These are phyloP conservation scores for Lerista edwardsae DNA, from an alignment of 2,797 vertebrate species.

Conservation along the genomic window DNA sequence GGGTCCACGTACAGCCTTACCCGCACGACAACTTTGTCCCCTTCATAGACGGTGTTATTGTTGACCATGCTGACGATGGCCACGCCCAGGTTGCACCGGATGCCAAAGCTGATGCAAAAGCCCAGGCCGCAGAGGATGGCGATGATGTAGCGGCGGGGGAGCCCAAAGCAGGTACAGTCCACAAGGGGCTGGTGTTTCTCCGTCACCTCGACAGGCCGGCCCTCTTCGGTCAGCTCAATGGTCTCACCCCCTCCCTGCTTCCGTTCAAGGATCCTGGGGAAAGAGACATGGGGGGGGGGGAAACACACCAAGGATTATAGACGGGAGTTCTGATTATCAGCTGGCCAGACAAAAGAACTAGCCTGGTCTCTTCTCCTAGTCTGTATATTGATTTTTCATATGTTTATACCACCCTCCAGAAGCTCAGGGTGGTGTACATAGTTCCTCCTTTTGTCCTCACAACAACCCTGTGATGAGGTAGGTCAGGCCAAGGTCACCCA, in stretches of 20 bases:
- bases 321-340: neutral
- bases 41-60: conserved; percentile 87
- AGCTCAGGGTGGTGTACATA: too few species aligned
- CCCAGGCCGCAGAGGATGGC: conserved; percentile 92
- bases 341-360: neutral
- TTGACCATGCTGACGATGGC: conserved; percentile 97
- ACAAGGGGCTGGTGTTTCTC: conserved; percentile 85
- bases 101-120: conserved; percentile 97
- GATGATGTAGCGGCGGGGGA: conserved; percentile 92
- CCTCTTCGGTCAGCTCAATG: conserved; percentile 88
- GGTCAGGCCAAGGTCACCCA: too few species aligned
- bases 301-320: conserved; percentile 9
- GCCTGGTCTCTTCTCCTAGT: too few species aligned
- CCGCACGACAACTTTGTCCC: conserved; percentile 87
- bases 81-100: conserved; percentile 93
- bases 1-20: conserved; percentile 67
- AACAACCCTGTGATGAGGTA: too few species aligned
- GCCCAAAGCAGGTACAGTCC: conserved; percentile 93
- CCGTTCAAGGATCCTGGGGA: conserved; percentile 86
- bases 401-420: too few species aligned
- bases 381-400: too few species aligned
- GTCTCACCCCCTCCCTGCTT: conserved; percentile 87
- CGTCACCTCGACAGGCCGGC: conserved; percentile 84
- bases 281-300: conserved; percentile 18
- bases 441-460: too few species aligned